phyloP scores from a whole-genome alignment of 2,797 vertebrate species.

The Lepilemur ruficaudatus region DNA sequence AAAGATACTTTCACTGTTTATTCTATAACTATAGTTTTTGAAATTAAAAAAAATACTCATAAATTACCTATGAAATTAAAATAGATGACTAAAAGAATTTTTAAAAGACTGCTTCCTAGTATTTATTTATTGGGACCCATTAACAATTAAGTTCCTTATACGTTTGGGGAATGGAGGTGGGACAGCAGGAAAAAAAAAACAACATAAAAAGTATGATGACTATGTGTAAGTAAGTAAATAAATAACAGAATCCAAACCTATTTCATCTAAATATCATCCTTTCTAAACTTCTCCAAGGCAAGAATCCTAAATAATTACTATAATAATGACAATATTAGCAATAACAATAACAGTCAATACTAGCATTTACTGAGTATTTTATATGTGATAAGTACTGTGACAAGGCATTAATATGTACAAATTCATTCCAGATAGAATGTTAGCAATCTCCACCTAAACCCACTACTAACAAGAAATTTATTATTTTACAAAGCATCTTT shows the following conservation, averaged over 20 bases:
- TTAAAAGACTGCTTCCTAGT: not conserved
- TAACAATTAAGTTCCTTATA: not conserved
- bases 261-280: not conserved
- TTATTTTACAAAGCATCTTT: constrained; percentile 12
- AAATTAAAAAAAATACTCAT: not conserved
- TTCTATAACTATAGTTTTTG: not conserved
- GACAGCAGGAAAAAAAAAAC: not conserved
- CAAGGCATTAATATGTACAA: not conserved
- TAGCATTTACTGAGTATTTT: not conserved
- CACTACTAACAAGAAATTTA: not conserved
- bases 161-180: not conserved
- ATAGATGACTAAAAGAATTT: not conserved
- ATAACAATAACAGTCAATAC: not conserved
- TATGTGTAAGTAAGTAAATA: not conserved
- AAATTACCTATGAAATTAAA: not conserved
- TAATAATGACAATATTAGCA: not conserved
- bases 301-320: not conserved
- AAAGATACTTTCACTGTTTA: not conserved
- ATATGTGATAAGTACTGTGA: not conserved
- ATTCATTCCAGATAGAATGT: not conserved
- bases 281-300: not conserved
- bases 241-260: not conserved
- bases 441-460: not conserved
- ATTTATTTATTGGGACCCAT: not conserved
- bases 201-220: not conserved